These are phyloP conservation scores for Melieria crassipennis DNA, from an alignment of 2,888 invertebrate genomes.

Conservation along the genomic window DNA sequence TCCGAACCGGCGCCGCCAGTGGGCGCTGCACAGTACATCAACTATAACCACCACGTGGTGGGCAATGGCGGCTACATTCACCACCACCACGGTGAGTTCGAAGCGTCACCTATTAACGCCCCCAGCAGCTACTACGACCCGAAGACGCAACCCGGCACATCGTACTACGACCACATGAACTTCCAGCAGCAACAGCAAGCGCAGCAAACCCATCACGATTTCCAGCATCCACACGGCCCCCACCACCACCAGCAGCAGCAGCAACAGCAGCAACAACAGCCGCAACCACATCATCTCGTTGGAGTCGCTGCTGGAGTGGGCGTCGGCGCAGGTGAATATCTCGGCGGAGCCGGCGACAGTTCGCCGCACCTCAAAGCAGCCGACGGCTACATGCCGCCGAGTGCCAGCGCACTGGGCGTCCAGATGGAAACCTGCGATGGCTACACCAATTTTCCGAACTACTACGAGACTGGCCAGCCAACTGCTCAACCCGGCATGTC, in stretches of 20 bases:
- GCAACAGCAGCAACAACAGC: slow-evolving; percentile 44
- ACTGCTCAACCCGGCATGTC: slow-evolving; percentile 67
- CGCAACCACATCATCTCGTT: slow-evolving; percentile 47
- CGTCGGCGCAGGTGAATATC: background rate
- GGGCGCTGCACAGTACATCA: slow-evolving; percentile 49
- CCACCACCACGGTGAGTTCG: slow-evolving; percentile 51
- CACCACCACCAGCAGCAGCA: slow-evolving; percentile 41
- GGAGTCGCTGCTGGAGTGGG: slow-evolving; percentile 5
- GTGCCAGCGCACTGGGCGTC: slow-evolving; percentile 54
- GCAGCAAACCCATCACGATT: slow-evolving; percentile 23
- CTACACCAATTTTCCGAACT: slow-evolving; percentile 55
- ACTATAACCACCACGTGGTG: slow-evolving; percentile 49
- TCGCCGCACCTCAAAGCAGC: slow-evolving; percentile 40
- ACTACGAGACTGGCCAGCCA: slow-evolving; percentile 61
- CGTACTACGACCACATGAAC: slow-evolving; percentile 59
- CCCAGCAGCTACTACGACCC: slow-evolving; percentile 59
- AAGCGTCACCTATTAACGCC: slow-evolving; percentile 56
- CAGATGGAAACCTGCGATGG: slow-evolving; percentile 62
- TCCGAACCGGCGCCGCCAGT: slow-evolving; percentile 43
- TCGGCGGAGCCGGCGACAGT: slow-evolving; percentile 42
- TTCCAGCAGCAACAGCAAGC: slow-evolving; percentile 43
- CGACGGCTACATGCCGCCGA: slow-evolving; percentile 42
- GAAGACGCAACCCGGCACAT: slow-evolving; percentile 50
- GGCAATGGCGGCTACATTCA: slow-evolving; percentile 48
- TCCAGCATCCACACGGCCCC: slow-evolving; percentile 42